phyloP scores from a whole-genome alignment of 2,113 vertebrate species.

The human region DNA sequence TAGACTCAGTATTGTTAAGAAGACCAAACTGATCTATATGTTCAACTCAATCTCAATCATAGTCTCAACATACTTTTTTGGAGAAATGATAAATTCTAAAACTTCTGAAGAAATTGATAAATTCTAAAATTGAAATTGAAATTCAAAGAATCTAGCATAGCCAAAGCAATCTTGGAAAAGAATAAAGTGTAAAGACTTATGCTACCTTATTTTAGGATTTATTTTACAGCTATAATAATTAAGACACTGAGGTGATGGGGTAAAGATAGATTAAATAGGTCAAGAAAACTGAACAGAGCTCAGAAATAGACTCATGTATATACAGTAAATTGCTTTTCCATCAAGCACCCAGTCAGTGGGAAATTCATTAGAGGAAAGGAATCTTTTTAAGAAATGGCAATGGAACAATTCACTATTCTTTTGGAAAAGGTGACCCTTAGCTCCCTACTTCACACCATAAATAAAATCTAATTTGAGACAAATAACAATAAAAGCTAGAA shows the following conservation, averaged over 20 bases:
- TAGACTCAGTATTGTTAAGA: neutral
- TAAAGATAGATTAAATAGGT: neutral
- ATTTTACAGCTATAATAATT: neutral
- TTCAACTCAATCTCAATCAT: neutral
- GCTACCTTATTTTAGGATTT: neutral
- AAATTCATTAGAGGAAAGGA: neutral
- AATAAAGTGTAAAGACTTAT: neutral
- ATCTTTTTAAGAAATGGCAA: neutral
- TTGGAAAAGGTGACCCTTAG: neutral
- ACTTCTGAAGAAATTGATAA: neutral
- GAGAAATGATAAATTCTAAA: neutral
- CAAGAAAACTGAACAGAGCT: neutral
- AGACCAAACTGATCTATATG: neutral
- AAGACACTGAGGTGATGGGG: neutral
- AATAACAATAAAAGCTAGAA: neutral
- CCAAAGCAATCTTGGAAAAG: neutral
- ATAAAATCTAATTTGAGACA: neutral
- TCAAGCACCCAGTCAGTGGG: neutral
- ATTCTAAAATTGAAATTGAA: constrained; percentile 31
- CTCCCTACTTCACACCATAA: neutral
- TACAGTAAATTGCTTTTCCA: neutral
- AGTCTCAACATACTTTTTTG: neutral
- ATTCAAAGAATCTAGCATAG: neutral
- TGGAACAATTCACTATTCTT: neutral
- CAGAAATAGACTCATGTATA: neutral